Base-by-base conservation (phyloP, 2,888 invertebrate species). In the Netelia melanura region DNA sequence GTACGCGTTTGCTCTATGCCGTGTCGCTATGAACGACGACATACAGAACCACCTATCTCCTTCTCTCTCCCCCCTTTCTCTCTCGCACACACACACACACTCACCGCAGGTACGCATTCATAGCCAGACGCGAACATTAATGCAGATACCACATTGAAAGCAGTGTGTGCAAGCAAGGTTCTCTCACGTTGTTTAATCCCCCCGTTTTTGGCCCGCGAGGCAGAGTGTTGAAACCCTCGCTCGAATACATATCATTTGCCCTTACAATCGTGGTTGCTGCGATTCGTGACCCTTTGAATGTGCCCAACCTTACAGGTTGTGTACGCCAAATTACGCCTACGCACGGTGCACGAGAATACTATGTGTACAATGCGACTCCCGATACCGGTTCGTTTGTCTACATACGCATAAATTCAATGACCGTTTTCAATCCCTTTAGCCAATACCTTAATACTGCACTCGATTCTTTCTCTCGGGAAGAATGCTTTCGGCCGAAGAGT, bases 231-330 rank as follows among this genome's bases (percentile, higher is more conserved):
- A 61, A 54, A 76, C 70, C 81, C 14, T 56, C 81, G 64, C 64
- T 30, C 75, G 64, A 83, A 79, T 83, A 72, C 72, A 83, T 79
- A 75, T 79, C 14, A 75, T 64, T 83, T 83, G 75, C 70, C 48
- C 52, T 76, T 56, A 76, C 75, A 76, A 76, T 81, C 76, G 70
- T n/a, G 21, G 56, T 56, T 64, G 67, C 61, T 74, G 65, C 44
- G 25, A 65, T n/a, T 79, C 17, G 52, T 25, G 25, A 56, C 30
- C 48, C 44, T 43, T 67, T 77, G 61, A 64, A 48, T 43, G 71
- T 54, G 62, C 71, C 21, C 58, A 10, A 62, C 61, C 25, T 25
- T 64, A 44, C 56, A 65, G 6, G 11, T 38, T 23, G 11, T 25
- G 21, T 52, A 52, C 25, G 70, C 68, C 74, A 68, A 72, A 68